Conservation (phyloP, 2,888 invertebrate species). For the Alloplasta piceator region DNA sequence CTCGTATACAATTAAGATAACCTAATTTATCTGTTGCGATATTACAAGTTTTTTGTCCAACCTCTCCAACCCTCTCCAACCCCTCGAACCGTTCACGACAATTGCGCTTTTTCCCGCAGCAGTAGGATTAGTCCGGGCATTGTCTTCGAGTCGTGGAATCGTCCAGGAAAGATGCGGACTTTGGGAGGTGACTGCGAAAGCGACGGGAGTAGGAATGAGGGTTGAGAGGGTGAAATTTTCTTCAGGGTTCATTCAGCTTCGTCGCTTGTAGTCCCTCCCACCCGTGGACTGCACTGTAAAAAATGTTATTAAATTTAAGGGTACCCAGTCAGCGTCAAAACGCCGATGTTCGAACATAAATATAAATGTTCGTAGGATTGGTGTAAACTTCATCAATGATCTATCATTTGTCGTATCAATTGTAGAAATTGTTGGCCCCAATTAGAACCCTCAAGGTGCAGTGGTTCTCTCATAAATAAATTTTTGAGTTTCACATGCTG, state of each 20-base stretch:
- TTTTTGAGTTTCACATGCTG: too few relatives aligned
- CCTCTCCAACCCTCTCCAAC: too few relatives aligned
- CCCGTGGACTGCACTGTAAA: too few relatives aligned
- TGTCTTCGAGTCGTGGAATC: slow-evolving; percentile 51
- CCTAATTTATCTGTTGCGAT: slow-evolving; percentile 68
- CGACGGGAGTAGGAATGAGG: not conserved
- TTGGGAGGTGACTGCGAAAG: slow-evolving; percentile 3
- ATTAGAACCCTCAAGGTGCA: too few relatives aligned
- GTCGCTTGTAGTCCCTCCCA: not conserved
- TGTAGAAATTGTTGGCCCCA: too few relatives aligned
- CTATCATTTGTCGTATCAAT: too few relatives aligned
- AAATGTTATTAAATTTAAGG: too few relatives aligned
- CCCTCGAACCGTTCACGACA: slow-evolving; percentile 58
- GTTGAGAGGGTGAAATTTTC: slow-evolving; percentile 19
- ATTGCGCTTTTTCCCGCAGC: slow-evolving; percentile 63
- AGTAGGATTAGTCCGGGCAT: slow-evolving; percentile 58
- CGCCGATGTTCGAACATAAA: too few relatives aligned
- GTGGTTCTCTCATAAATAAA: too few relatives aligned
- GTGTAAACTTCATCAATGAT: too few relatives aligned
- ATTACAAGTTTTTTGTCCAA: slow-evolving; percentile 67
- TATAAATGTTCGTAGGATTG: too few relatives aligned
- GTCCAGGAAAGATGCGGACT: slow-evolving; percentile 17
- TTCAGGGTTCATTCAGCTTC: slow-evolving; percentile 18
- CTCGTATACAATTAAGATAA: slow-evolving; percentile 68
- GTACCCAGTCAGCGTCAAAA: too few relatives aligned